Percentiles rank a stretch among this genome's conserved stretches.
These are phyloP conservation scores for Ochropleura leucogaster DNA, from an alignment of 2,888 invertebrate genomes.

Conservation along the genomic window DNA sequence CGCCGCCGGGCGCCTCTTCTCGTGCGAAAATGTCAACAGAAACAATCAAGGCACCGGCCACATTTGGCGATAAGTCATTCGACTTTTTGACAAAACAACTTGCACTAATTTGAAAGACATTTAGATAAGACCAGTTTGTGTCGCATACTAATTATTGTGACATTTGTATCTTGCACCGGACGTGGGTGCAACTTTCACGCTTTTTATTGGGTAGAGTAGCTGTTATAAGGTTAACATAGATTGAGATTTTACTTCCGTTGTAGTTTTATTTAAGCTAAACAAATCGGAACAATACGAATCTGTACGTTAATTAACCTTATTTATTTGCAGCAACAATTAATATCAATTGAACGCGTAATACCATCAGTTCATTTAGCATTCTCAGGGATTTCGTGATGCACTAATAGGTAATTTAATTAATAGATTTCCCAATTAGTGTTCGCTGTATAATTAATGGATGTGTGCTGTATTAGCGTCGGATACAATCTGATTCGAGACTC, in stretches of 20 bases:
- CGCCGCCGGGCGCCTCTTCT: neutral
- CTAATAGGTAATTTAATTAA: slow-evolving; percentile 84
- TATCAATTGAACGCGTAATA: slow-evolving; percentile 49
- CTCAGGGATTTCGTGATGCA: slow-evolving; percentile 72
- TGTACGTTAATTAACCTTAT: slow-evolving; percentile 22
- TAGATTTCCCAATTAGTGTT: slow-evolving; percentile 88
- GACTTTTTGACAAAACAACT: slow-evolving; percentile 38
- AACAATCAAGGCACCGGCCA: slow-evolving; percentile 19
- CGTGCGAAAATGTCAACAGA: slow-evolving; percentile 22
- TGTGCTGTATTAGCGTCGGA: slow-evolving; percentile 86
- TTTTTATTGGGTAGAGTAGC: slow-evolving; percentile 33
- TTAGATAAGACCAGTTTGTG: slow-evolving; percentile 55
- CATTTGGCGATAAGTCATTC: slow-evolving; percentile 23
- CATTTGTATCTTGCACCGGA: slow-evolving; percentile 47
- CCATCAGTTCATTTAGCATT: slow-evolving; percentile 62
- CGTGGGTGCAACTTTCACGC: slow-evolving; percentile 54
- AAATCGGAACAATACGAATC: slow-evolving; percentile 10
- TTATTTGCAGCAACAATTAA: slow-evolving; percentile 26
- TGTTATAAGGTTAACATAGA: slow-evolving; percentile 31
- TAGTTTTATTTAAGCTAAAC: slow-evolving; percentile 1
- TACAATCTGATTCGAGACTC: slow-evolving; percentile 87
- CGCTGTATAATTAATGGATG: slow-evolving; percentile 86
- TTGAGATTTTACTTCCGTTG: slow-evolving; percentile 14
- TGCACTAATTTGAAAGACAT: slow-evolving; percentile 57
- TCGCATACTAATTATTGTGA: slow-evolving; percentile 49